These are phyloP conservation scores for Macrotus californicus DNA, from an alignment of 2,113 vertebrate genomes.

Conservation along the genomic window DNA sequence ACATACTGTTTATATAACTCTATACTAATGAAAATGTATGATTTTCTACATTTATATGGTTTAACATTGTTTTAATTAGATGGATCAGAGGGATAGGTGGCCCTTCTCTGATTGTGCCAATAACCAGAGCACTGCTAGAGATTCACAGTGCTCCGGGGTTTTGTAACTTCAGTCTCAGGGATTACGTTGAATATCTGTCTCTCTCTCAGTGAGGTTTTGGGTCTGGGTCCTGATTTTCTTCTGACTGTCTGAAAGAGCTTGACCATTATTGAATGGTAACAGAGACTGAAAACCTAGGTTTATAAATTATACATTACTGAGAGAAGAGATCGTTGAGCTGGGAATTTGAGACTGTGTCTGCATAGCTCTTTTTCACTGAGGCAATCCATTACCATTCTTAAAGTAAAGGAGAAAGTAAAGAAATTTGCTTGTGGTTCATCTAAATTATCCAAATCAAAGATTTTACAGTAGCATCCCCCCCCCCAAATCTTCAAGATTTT, in stretches of 20 bases:
- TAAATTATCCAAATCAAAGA: neutral
- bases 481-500: neutral
- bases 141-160: rapidly evolving
- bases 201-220: neutral
- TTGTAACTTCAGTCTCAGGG: neutral
- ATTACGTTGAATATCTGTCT: neutral
- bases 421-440: neutral
- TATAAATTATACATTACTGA: neutral
- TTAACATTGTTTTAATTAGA: neutral
- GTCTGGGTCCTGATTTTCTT: neutral
- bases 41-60: neutral
- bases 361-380: neutral
- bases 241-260: neutral
- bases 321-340: neutral
- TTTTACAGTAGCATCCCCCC: neutral
- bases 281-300: neutral
- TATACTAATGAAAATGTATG: neutral
- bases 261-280: neutral
- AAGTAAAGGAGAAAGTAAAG: neutral
- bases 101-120: neutral
- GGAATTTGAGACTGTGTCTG: neutral
- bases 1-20: neutral
- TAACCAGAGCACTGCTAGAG: neutral
- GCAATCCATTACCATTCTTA: neutral
- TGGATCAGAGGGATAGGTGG: neutral